Conservation (phyloP, 2,888 invertebrate genomes). For the Himalopsyche tibetana region DNA sequence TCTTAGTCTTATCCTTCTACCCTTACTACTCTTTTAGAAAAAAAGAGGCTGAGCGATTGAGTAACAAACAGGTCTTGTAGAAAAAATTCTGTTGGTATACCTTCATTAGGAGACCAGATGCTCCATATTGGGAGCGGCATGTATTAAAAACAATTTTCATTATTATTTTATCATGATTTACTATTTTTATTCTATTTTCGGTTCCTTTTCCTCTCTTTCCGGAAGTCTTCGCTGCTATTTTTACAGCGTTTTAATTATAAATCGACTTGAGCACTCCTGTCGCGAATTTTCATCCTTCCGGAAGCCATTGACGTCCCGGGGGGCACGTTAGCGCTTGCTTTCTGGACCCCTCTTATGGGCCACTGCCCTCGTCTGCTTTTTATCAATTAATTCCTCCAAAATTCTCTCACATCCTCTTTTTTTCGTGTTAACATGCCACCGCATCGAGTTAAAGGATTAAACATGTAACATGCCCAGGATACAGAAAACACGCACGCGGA, state of each 20-base stretch:
- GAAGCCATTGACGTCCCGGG: slow-evolving; percentile 37
- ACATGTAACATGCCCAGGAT: slow-evolving; percentile 27
- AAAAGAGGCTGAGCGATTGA: too few species aligned
- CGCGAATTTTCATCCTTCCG: slow-evolving; percentile 26
- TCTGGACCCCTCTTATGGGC: neutral
- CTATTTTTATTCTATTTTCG: slow-evolving; percentile 13
- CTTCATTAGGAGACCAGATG: too few species aligned
- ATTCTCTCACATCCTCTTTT: slow-evolving; percentile 38
- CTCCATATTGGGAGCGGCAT: too few species aligned
- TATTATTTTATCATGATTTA: slow-evolving; percentile 34
- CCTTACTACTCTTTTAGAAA: too few species aligned
- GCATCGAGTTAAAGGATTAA: slow-evolving; percentile 44
- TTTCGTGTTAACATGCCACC: slow-evolving; percentile 45
- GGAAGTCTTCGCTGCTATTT: neutral
- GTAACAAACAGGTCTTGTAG: too few species aligned
- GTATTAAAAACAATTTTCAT: too few species aligned
- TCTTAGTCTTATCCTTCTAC: too few species aligned
- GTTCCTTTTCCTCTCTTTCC: neutral
- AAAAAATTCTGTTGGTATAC: too few species aligned
- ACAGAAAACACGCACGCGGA: slow-evolving; percentile 1
- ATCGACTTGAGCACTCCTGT: slow-evolving; percentile 14
- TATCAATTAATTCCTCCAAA: slow-evolving; percentile 44
- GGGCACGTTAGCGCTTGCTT: slow-evolving; percentile 41
- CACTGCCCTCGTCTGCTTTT: neutral
- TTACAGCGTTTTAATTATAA: slow-evolving; percentile 41